These are phyloP conservation scores for Rhizomys pruinosus DNA, from an alignment of 2,113 vertebrate genomes.

Conservation along the genomic window DNA sequence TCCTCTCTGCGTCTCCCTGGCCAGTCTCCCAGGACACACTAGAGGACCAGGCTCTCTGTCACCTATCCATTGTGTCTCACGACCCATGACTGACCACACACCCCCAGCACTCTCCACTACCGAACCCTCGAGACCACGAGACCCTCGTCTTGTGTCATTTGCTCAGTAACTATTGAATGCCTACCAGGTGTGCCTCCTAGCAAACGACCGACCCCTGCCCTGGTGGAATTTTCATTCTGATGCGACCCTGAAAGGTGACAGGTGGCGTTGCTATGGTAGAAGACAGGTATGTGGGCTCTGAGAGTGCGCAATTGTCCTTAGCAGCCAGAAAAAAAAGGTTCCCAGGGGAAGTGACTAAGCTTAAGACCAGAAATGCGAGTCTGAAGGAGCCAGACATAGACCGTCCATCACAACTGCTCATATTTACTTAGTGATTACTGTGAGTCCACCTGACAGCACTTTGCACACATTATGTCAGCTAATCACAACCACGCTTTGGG, in stretches of 20 bases:
- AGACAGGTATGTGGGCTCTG: background rate
- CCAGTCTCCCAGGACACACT: background rate
- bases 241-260: background rate
- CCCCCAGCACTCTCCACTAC: background rate
- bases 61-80: background rate
- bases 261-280: background rate
- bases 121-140: background rate
- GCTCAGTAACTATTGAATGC: background rate
- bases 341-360: constrained; percentile 1
- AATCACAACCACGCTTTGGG: background rate
- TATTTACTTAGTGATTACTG: constrained; percentile 12
- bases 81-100: no score
- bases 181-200: background rate
- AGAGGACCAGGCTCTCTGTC: background rate
- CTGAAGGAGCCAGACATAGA: background rate
- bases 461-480: background rate
- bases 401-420: background rate
- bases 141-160: background rate
- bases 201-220: background rate
- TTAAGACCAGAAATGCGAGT: constrained; percentile 55
- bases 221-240: background rate
- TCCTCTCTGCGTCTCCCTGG: background rate
- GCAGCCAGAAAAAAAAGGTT: background rate
- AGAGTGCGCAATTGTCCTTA: background rate
- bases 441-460: background rate